Conservation (phyloP, 2,113 vertebrate genomes). For the Grammomys surdaster region DNA sequence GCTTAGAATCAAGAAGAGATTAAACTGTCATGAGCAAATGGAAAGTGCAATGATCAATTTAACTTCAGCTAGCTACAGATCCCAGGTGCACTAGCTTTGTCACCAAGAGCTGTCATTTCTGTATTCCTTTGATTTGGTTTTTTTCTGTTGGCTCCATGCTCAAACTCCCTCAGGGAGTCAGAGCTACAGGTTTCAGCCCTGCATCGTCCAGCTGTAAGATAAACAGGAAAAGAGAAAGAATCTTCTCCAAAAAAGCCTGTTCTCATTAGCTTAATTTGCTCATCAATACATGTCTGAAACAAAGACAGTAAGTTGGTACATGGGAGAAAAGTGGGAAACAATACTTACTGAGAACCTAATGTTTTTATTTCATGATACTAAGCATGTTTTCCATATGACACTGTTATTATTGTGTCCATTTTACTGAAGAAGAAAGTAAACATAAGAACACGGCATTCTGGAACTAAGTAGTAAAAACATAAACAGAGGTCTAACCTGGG, state of each 20-base stretch:
- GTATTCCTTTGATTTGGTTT: neutral
- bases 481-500: neutral
- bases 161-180: neutral
- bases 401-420: neutral
- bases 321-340: neutral
- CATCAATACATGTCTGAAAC: neutral
- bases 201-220: constrained; percentile 23
- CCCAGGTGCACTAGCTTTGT: neutral
- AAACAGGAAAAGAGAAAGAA: neutral
- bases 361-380: neutral
- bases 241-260: constrained; percentile 37
- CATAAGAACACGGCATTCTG: neutral
- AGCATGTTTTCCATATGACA: neutral
- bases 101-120: neutral
- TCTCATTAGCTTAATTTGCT: neutral
- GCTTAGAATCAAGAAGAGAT: neutral
- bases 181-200: neutral
- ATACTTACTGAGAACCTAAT: neutral
- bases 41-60: constrained; percentile 28
- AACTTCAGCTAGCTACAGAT: constrained; percentile 23
- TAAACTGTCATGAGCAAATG: constrained; percentile 15
- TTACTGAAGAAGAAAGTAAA: constrained; percentile 44
- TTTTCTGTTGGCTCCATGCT: neutral
- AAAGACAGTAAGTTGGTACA: neutral
- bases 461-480: neutral